Evolutionary conservation across 37 sponge, comb jelly and placozoan genomes (phyloP).

Genomic region (Hormiphora californensis): DNA sequence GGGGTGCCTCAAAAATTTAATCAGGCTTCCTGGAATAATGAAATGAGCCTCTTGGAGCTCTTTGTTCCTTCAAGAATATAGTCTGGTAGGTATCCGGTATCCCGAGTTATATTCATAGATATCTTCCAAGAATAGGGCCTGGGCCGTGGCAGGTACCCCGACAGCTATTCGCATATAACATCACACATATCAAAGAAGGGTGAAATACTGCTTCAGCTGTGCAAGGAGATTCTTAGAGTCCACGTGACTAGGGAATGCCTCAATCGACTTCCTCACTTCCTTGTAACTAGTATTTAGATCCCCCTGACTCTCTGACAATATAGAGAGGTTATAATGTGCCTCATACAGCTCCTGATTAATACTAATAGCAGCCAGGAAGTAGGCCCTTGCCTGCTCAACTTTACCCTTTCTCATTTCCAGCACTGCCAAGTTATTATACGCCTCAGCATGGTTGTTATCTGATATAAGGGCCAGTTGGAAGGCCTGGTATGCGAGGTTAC

Average conservation of each 20-base stretch:
- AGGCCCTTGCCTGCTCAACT: constrained; percentile 83
- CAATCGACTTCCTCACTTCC: constrained; percentile 65
- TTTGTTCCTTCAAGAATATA: no score
- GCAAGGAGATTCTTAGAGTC: constrained; percentile 83
- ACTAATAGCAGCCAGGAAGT: constrained; percentile 69
- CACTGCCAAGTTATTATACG: constrained; percentile 93
- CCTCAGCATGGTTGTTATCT: constrained; percentile 89
- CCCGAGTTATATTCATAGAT: no score
- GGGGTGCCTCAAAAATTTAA: no score
- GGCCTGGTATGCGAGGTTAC: constrained; percentile 74
- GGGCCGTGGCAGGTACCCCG: no score
- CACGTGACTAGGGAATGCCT: constrained; percentile 77
- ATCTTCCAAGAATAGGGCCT: no score
- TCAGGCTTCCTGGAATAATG: no score
- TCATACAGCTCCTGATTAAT: constrained; percentile 77
- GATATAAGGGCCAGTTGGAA: constrained; percentile 84
- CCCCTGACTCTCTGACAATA: constrained; percentile 73
- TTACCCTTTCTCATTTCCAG: constrained; percentile 78
- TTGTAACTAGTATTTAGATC: constrained; percentile 82
- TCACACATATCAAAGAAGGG: no score
- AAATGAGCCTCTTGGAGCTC: no score
- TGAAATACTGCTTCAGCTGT: constrained; percentile 79
- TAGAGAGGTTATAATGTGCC: constrained; percentile 84
- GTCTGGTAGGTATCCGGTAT: no score
- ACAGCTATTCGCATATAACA: no score